A percentile compares a stretch with the other conserved stretches of the same genome.
phyloP scores from a whole-genome alignment of 2,797 vertebrate genomes.

The Ptychadena robeensis region DNA sequence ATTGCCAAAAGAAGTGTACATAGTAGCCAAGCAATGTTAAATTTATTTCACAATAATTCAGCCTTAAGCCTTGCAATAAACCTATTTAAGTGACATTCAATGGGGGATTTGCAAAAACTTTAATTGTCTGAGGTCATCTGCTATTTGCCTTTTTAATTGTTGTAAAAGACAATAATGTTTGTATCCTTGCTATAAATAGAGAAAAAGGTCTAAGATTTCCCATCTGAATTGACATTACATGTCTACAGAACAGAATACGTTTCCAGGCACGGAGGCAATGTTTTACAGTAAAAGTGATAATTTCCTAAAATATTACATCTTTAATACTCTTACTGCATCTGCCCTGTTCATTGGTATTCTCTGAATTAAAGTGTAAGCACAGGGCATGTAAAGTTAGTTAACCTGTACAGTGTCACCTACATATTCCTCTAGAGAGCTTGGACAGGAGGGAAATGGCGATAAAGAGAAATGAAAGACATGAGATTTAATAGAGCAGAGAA shows the following conservation, averaged over 20 bases:
- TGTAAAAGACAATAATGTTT: background rate
- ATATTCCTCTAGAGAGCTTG: background rate
- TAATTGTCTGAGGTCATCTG: background rate
- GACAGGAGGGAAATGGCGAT: background rate
- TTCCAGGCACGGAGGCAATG: background rate
- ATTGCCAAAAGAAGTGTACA: background rate
- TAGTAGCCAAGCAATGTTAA: background rate
- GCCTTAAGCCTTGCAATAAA: background rate
- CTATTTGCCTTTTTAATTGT: background rate
- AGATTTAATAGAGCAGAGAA: background rate
- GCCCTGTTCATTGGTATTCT: background rate
- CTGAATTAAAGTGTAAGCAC: background rate
- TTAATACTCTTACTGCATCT: background rate
- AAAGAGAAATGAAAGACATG: slow-evolving; percentile 10
- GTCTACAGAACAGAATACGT: background rate
- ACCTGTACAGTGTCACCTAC: background rate
- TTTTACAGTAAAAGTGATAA: background rate
- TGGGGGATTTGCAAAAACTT: background rate
- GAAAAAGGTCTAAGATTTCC: slow-evolving; percentile 4
- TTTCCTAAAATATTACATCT: background rate
- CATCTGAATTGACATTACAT: background rate
- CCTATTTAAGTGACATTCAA: slow-evolving; percentile 16
- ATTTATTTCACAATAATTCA: background rate
- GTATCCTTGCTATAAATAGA: background rate
- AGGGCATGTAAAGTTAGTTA: background rate